A percentile compares a stretch with the other conserved stretches of the same genome.
phyloP scores from a whole-genome alignment of 1,140 invertebrate species.

The Leptinotarsa undecemlineata region DNA sequence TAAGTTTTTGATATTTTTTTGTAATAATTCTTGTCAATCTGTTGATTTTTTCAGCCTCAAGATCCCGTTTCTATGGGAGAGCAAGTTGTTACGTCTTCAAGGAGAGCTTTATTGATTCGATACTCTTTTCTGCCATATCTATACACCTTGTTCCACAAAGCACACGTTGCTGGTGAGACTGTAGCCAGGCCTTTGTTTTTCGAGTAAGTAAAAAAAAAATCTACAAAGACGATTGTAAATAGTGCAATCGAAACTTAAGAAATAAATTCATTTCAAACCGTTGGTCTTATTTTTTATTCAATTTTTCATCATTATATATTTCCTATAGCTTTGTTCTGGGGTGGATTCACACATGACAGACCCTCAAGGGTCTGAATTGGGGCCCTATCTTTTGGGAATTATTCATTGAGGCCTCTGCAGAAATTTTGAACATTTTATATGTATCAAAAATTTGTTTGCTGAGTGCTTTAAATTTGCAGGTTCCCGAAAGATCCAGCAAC shows the following conservation, averaged over 20 bases:
- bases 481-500: constrained; percentile 69
- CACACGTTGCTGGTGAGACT: constrained; percentile 70
- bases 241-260: not conserved
- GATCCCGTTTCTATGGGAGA: constrained; percentile 76
- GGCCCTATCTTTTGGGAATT: too few relatives aligned
- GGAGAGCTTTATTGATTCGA: constrained; percentile 66
- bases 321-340: too few relatives aligned
- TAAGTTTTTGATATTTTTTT: constrained; percentile 55
- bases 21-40: not conserved
- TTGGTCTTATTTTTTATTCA: not conserved
- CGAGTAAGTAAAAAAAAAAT: constrained; percentile 62
- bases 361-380: too few relatives aligned
- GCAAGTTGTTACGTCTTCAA: constrained; percentile 66
- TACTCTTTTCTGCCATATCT: constrained; percentile 81
- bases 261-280: too few relatives aligned
- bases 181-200: constrained; percentile 81
- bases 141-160: constrained; percentile 79
- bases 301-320: not conserved
- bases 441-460: too few relatives aligned
- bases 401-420: too few relatives aligned
- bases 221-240: not conserved
- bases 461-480: constrained; percentile 54
- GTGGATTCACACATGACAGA: too few relatives aligned
- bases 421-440: not conserved
- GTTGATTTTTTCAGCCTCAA: constrained; percentile 65